Evolutionary conservation across 2,797 vertebrate genomes (phyloP), one percentile per base, ranked within the genome.

Genomic region (Ptychobarbus kaznakovi): DNA sequence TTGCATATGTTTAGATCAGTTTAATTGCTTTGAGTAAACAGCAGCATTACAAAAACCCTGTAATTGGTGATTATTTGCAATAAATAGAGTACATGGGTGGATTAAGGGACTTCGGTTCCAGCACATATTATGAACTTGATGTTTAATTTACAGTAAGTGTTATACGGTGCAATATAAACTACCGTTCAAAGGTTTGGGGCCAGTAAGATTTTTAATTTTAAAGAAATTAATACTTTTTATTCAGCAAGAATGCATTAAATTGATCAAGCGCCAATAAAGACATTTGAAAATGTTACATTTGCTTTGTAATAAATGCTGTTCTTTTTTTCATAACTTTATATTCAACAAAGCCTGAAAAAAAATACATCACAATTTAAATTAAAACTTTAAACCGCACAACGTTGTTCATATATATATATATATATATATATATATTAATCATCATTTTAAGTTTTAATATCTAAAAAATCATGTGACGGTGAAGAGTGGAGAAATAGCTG

Each of bases 1-100:
- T 65, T 74, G 25, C n/a, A 35, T 12, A 63, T 78, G 65, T 56
- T 44, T 84, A 42, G 82, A 70, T 84, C 35, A 70, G 38, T 77
- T 82, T 81, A 80, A 66, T 80, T 66, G 38, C 13, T 77, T 61
- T 9, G 15, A 63, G 56, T 61, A 78, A 44, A 70, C 38, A 22
- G n/a, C 56, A 63, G 76, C 13, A 16, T 61, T 28, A 42, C 38
- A 78, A 78, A 77, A 61, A 42, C 13, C 32, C 13, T 40, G 3
- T 61, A 77, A 61, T 61, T 78, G 53, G 53, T 38, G 22, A 42
- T 78, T 78, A 61, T 78, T 77, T 61, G 35, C 35, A 61, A 78
- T 25, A 61, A 25, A 78, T 61, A 61, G 1, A 61, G 22, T 42
- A 25, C 75, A 61, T 61, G 51, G 38, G 53, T 10, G 2, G 13